These are phyloP conservation scores for Papilio protenor DNA, from an alignment of 2,888 invertebrate species.

Conservation along the genomic window DNA sequence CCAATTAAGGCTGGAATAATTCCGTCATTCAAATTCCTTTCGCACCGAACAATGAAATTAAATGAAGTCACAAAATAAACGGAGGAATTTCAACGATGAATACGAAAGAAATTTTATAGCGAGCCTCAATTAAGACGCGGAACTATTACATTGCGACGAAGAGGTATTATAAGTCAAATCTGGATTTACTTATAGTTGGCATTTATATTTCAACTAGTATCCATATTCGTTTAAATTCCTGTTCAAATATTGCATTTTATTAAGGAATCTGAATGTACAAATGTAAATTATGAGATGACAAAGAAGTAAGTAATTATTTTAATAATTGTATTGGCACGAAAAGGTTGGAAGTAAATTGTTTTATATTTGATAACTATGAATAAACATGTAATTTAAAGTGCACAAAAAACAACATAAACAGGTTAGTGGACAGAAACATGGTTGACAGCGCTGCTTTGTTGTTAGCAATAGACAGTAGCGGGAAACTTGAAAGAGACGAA, in stretches of 20 bases:
- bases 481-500: neutral
- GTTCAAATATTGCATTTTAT: too few relatives aligned
- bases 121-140: neutral
- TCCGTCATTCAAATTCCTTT: constrained; percentile 33
- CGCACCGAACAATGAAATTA: constrained; percentile 30
- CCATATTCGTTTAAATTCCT: too few relatives aligned
- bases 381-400: neutral
- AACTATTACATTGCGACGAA: neutral
- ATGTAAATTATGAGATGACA: too few relatives aligned
- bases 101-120: constrained; percentile 27
- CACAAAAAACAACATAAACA: neutral
- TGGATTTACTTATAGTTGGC: neutral
- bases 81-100: constrained; percentile 25
- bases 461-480: neutral
- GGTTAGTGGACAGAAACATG: neutral
- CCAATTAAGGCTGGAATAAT: constrained; percentile 30
- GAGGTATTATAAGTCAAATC: neutral
- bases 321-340: neutral
- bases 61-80: constrained; percentile 31
- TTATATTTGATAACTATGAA: neutral
- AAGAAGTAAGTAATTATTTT: neutral
- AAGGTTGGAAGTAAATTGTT: neutral
- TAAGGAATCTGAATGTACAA: too few relatives aligned
- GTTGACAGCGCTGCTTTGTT: neutral
- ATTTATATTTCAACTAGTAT: too few relatives aligned